Evolutionary conservation across 2,113 vertebrate species (phyloP).

Genomic region (Glareola pratincola): DNA sequence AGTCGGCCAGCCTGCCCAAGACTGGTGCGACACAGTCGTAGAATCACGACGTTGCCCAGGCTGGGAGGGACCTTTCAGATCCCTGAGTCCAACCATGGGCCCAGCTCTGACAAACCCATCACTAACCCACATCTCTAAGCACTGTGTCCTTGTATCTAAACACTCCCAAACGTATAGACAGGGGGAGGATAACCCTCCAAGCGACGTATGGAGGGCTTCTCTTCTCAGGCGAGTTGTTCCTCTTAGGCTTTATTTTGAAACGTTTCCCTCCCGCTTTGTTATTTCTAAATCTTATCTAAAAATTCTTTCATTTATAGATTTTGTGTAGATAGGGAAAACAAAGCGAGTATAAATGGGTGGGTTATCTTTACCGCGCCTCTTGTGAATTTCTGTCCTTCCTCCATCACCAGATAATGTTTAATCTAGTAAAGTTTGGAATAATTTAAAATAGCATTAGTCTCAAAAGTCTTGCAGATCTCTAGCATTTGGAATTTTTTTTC

Average conservation of each 20-base stretch:
- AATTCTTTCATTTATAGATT: neutral
- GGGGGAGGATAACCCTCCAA: neutral
- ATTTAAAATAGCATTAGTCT: constrained; percentile 18
- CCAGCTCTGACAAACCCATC: too few species aligned
- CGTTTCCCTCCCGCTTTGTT: neutral
- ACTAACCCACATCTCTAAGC: too few species aligned
- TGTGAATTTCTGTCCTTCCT: constrained; percentile 23
- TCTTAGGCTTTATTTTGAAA: neutral
- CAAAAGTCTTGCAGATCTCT: constrained; percentile 3
- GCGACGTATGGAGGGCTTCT: neutral
- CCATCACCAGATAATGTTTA: constrained; percentile 29
- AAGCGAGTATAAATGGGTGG: neutral
- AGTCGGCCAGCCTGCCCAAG: neutral
- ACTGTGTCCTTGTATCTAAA: neutral
- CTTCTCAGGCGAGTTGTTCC: neutral
- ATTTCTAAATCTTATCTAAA: neutral
- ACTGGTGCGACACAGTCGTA: neutral
- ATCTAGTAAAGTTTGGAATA: constrained; percentile 21
- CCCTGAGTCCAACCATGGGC: too few species aligned
- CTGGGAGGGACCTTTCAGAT: too few species aligned
- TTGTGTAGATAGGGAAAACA: neutral
- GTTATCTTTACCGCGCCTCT: neutral
- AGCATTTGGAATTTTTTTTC: constrained; percentile 31
- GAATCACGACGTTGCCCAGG: too few species aligned
- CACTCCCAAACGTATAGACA: neutral